These are phyloP conservation scores for Phlogophora meticulosa DNA, from an alignment of 2,888 invertebrate genomes.

Conservation along the genomic window DNA sequence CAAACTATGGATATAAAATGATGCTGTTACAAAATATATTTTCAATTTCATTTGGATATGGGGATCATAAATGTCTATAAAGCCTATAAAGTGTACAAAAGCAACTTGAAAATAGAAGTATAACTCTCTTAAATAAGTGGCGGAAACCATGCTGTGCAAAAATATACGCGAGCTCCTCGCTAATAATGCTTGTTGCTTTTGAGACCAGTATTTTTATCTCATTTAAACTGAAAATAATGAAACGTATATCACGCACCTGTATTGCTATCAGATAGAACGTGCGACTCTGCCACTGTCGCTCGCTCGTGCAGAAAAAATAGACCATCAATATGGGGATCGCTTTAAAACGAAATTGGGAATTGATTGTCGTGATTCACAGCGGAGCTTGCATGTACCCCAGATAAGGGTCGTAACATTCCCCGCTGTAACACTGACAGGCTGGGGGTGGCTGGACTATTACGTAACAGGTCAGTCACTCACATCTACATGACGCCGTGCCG, in stretches of 20 bases:
- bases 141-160: constrained; percentile 55
- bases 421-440: constrained; percentile 73
- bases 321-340: constrained; percentile 62
- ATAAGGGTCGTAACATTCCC: constrained; percentile 83
- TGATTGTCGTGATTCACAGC: constrained; percentile 80
- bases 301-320: constrained; percentile 41
- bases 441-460: constrained; percentile 64
- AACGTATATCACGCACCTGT: constrained; percentile 25
- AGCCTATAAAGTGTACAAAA: constrained; percentile 51
- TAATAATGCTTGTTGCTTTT: constrained; percentile 31
- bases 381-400: constrained; percentile 85
- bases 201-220: constrained; percentile 38
- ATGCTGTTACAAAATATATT: constrained; percentile 53
- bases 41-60: constrained; percentile 53
- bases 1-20: constrained; percentile 57
- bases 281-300: constrained; percentile 20
- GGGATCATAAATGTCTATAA: constrained; percentile 55
- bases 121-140: constrained; percentile 55
- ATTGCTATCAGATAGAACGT: constrained; percentile 50
- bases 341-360: constrained; percentile 77
- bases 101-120: constrained; percentile 48
- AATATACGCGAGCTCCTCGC: constrained; percentile 43
- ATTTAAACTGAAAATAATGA: constrained; percentile 33
- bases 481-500: constrained; percentile 43
- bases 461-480: constrained; percentile 59